Evolutionary conservation across 2,888 invertebrate genomes (phyloP).

Genomic region (Eupithecia dodoneata): DNA sequence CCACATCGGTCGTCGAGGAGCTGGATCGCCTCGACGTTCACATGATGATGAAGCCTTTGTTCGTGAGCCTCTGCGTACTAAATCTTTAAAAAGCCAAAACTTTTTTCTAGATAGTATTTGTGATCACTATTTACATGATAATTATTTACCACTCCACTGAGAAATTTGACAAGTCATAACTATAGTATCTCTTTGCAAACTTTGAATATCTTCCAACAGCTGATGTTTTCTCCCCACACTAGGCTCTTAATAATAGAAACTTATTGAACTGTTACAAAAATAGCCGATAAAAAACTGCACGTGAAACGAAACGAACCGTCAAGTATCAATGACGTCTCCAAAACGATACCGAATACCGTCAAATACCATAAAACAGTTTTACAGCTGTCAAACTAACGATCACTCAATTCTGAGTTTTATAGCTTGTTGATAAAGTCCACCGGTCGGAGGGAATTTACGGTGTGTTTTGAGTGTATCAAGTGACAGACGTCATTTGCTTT

Average conservation of each 20-base stretch:
- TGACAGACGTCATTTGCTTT: slow-evolving; percentile 65
- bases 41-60: no score
- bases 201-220: not conserved
- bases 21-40: no score
- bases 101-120: no score
- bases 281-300: slow-evolving; percentile 57
- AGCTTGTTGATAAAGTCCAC: slow-evolving; percentile 31
- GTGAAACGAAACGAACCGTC: slow-evolving; percentile 63
- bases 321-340: slow-evolving; percentile 70
- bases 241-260: slow-evolving; percentile 43
- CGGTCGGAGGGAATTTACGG: slow-evolving; percentile 27
- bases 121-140: no score
- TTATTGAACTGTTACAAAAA: slow-evolving; percentile 50
- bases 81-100: no score
- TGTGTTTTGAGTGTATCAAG: slow-evolving; percentile 58
- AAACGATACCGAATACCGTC: slow-evolving; percentile 59
- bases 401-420: slow-evolving; percentile 47
- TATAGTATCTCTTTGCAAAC: no score
- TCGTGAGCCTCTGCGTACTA: no score
- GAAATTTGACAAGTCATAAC: no score
- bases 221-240: slow-evolving; percentile 14
- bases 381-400: slow-evolving; percentile 38
- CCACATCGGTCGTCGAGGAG: no score
- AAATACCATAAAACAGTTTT: slow-evolving; percentile 38
- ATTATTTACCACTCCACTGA: no score